Base-by-base conservation (phyloP, 2,888 invertebrate species). In the Aleiodes testaceus region DNA sequence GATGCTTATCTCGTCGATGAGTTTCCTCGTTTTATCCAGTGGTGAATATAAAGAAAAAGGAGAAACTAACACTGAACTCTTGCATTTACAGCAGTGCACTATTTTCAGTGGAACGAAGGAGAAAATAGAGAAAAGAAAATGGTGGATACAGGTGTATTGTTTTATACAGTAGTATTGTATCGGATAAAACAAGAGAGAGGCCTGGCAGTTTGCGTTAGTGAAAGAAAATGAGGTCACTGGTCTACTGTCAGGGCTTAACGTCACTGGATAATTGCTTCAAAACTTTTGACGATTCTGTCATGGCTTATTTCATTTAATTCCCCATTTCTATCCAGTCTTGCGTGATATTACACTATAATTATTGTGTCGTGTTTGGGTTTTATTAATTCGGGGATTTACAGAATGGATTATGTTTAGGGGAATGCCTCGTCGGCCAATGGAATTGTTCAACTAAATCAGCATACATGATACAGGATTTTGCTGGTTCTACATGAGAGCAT, bases 241-340 rank as follows among this genome's bases (percentile, higher is more conserved):
- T 22, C 53, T n/a, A 16, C 36, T 36, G 55, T 55, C 30, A 55
- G 30, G 36, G 55, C 59, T 59, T 18, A 59, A 36, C 16, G 59
- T 59, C 59, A 59, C 36, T 42, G 59, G 59, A 59, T 59, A 59
- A 59, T 59, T 59, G 59, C 59, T 12, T 59, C 59, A 59, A 18
- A 42, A 42, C 59, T 59, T 59, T 16, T 49, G 49, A 49, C 49
- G n/a, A 49, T 16, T 49, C 16, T 49, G 49, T 14, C 49, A 16
- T 49, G 49, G 49, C 49, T 14, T 49, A 16, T 49, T 16, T 16
- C 49, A 49, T 16, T 49, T 49, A 14, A 49, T 55, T 36, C 14
- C 26, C 22, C 26, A 3, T 14, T 5, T 26, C 30, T 30, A 7
- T 49, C 49, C 16, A 16, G 6, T 22, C n/a, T 55, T 30, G 55